phyloP scores from a whole-genome alignment of 2,113 vertebrate genomes.

The Collichthys lucidus region DNA sequence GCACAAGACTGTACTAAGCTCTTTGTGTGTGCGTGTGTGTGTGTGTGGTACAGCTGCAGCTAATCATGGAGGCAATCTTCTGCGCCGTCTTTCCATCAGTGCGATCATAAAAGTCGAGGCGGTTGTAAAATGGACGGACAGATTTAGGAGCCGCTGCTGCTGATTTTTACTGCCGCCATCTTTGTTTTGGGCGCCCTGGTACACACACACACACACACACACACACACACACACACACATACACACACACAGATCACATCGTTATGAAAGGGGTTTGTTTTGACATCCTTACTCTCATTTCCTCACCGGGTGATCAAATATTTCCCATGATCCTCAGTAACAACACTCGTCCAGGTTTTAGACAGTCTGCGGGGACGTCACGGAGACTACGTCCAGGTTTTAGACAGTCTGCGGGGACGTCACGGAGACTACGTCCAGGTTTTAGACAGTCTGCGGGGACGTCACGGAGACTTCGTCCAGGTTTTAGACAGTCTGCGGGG shows the following conservation, averaged over 20 bases:
- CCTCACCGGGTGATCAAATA: background rate
- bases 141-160: slow-evolving; percentile 43
- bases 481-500: no score
- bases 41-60: slow-evolving; percentile 7
- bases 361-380: no score
- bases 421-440: no score
- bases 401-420: no score
- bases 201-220: background rate
- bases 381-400: no score
- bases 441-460: no score
- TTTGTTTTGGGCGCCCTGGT: slow-evolving; percentile 42
- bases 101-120: slow-evolving; percentile 38
- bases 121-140: slow-evolving; percentile 39
- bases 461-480: no score
- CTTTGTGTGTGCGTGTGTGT: slow-evolving; percentile 3
- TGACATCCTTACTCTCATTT: background rate
- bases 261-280: background rate
- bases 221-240: slow-evolving; percentile 15
- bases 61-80: slow-evolving; percentile 48
- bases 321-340: background rate
- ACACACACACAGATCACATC: background rate
- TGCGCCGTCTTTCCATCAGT: slow-evolving; percentile 51
- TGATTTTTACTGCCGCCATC: slow-evolving; percentile 55
- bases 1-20: background rate
- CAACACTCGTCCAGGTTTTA: no score